phyloP scores from a whole-genome alignment of 1,140 invertebrate genomes.

The Coelopa frigida region DNA sequence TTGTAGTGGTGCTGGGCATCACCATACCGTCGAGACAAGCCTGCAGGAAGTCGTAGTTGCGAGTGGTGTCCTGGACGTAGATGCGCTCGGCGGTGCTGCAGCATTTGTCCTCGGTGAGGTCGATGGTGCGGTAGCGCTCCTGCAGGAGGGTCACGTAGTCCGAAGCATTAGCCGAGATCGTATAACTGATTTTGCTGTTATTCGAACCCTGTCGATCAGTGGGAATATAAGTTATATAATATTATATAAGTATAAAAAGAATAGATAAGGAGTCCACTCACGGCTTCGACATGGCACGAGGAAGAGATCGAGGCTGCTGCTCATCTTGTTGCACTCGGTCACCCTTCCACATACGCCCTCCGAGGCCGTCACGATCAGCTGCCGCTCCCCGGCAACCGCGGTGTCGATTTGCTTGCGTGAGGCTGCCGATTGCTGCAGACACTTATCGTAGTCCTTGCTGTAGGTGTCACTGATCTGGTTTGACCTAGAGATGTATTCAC shows the following conservation, averaged over 20 bases:
- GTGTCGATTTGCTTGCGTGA: constrained; percentile 25
- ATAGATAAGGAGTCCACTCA: constrained; percentile 25
- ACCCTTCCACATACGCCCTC: constrained; percentile 21
- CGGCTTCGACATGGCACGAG: constrained; percentile 29
- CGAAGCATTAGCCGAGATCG: constrained; percentile 37
- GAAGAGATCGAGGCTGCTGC: constrained; percentile 28
- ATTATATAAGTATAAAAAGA: no score
- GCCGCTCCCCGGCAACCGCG: constrained; percentile 23
- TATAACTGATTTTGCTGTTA: constrained; percentile 32
- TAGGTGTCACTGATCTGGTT: constrained; percentile 28
- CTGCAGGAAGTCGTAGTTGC: constrained; percentile 34
- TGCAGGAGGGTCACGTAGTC: constrained; percentile 28
- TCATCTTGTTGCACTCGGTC: constrained; percentile 16
- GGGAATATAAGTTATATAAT: not conserved
- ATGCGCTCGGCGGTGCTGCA: constrained; percentile 21
- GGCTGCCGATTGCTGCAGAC: constrained; percentile 15
- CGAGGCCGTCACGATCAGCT: constrained; percentile 17
- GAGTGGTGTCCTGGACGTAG: constrained; percentile 28
- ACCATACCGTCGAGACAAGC: constrained; percentile 29
- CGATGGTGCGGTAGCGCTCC: constrained; percentile 35
- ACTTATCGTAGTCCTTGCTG: constrained; percentile 23
- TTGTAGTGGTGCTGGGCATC: constrained; percentile 14
- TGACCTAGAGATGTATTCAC: constrained; percentile 35
- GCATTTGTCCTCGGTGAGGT: constrained; percentile 31
- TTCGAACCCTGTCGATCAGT: constrained; percentile 25